Base-by-base conservation (phyloP, 2,797 vertebrate genomes). In the Rhinogobio ventralis region DNA sequence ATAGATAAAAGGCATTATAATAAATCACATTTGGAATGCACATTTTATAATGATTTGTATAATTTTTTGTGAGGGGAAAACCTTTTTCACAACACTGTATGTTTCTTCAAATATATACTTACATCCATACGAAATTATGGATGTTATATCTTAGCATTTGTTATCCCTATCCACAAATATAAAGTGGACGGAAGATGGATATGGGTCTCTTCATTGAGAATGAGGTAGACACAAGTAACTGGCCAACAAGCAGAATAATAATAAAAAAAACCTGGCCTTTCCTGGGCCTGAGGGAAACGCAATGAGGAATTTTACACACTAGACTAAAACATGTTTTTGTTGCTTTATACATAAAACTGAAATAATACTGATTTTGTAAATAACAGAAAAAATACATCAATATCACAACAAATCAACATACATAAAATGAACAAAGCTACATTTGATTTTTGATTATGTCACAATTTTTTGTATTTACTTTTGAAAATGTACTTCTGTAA, bases 141-240 rank as follows among this genome's bases (percentile, higher is more conserved):
- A 76, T 68, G 14, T 53, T 46, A 51, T 72, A 45, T 36, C 15
- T 80, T 45, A 75, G 45, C 7, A 68, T 45, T 64, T 55, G 19
- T 76, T 55, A 67, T 76, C 25, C n/a, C 10, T 11, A 23, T 82
- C 9, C 62, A 77, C 49, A 11, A 45, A 60, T 71, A 84, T 45
- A 84, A 71, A 64, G 42, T 49, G 28, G 39, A 64, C 33, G 67
- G 49, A 81, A 25, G 64, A 68, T 60, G 23, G 36, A n/a, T 17
- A 25, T 74, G 89, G 90, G 88, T 88, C 90, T 91, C 93, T 92
- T 87, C 91, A 91, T 91, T 91, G 90, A 94, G 91, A 95, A 94
- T 96, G 97, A 98, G 97, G 97, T 98, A 98, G 97, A 97, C 94
- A 93, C 87, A 95, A 91, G 94, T 83, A 88, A 92, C 92, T 93